These are phyloP conservation scores for Listrodromus nycthemerus DNA, from an alignment of 2,888 invertebrate species.

Conservation along the genomic window DNA sequence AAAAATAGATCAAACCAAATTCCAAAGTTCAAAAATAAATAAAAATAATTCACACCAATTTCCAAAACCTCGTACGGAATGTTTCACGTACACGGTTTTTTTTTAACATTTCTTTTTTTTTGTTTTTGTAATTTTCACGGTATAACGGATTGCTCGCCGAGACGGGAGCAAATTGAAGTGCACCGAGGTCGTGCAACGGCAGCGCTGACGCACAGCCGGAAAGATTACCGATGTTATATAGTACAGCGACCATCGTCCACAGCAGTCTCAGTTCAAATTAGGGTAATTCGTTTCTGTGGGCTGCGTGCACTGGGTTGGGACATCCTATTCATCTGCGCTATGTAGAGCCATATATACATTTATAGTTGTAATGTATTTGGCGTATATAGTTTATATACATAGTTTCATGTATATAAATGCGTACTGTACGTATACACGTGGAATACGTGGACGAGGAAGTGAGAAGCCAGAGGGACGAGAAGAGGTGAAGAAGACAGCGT, in stretches of 20 bases:
- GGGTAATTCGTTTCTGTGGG: slow-evolving; percentile 52
- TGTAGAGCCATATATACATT: neutral
- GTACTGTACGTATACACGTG: neutral
- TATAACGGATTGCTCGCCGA: slow-evolving; percentile 9
- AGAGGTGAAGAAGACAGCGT: neutral
- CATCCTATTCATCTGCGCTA: slow-evolving; percentile 53
- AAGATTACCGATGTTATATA: slow-evolving; percentile 48
- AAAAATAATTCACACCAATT: too few relatives aligned
- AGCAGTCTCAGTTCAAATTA: slow-evolving; percentile 54
- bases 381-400: too few relatives aligned
- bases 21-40: neutral
- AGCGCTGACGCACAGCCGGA: slow-evolving; percentile 48
- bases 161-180: slow-evolving; percentile 11
- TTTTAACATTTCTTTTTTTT: neutral
- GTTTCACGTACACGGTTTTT: too few relatives aligned
- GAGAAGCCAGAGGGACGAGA: slow-evolving; percentile 4
- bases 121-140: neutral
- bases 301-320: slow-evolving; percentile 42
- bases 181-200: slow-evolving; percentile 24
- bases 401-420: too few relatives aligned
- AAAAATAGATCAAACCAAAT: neutral
- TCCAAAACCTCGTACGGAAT: too few relatives aligned
- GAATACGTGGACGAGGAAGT: neutral
- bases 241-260: slow-evolving; percentile 11
- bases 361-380: too few relatives aligned